These are phyloP conservation scores for Mustela nigripes DNA, from an alignment of 2,113 vertebrate species.

Conservation along the genomic window DNA sequence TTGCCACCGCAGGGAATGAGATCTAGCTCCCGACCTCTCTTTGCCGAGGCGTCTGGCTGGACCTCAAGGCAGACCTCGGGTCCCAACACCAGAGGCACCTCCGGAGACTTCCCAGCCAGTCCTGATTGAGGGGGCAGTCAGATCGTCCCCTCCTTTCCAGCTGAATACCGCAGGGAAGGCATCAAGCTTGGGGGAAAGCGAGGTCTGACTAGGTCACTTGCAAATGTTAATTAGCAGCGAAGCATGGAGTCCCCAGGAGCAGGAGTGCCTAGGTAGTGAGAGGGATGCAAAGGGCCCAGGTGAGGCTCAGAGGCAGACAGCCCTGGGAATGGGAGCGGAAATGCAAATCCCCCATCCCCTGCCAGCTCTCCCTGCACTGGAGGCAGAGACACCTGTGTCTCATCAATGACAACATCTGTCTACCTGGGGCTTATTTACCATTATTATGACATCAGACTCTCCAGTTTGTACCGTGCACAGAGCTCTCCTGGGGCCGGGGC, in stretches of 20 bases:
- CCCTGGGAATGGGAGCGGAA: background rate
- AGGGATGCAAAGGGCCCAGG: background rate
- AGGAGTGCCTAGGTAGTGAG: background rate
- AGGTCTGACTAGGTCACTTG: constrained; percentile 52
- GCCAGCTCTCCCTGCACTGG: background rate
- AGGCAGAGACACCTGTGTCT: constrained; percentile 61
- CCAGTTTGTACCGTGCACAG: background rate
- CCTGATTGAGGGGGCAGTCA: constrained; percentile 10
- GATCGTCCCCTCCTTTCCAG: background rate
- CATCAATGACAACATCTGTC: constrained; percentile 71
- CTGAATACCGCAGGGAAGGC: background rate
- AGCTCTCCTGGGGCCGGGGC: background rate
- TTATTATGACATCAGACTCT: constrained; percentile 41
- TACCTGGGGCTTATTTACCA: constrained; percentile 58
- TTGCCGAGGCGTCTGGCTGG: constrained; percentile 17
- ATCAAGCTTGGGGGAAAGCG: background rate
- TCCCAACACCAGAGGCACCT: background rate
- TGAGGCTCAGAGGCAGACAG: background rate
- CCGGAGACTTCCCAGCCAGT: background rate
- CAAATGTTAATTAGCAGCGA: constrained; percentile 49
- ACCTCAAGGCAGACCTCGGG: background rate
- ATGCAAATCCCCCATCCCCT: background rate
- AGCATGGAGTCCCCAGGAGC: background rate
- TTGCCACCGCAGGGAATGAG: background rate
- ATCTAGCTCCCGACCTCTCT: background rate